Base-by-base conservation (phyloP, 1,140 invertebrate species). In the Scaptomyza pallida region DNA sequence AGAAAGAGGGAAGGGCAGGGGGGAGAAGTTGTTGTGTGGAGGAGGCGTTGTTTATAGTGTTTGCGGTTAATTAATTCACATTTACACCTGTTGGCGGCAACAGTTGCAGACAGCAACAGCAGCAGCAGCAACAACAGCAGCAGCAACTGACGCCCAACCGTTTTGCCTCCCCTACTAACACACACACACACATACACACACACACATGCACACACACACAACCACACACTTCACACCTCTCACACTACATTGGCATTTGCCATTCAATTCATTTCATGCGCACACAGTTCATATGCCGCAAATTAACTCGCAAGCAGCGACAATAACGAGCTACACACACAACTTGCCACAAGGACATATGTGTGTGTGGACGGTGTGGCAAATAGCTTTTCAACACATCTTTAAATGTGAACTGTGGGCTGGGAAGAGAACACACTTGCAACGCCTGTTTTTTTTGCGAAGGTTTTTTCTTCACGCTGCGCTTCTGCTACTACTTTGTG, bases 1-100 rank as follows among this genome's bases (percentile, higher is more conserved):
- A n/a, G n/a, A n/a, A n/a, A n/a, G n/a, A n/a, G n/a, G n/a, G n/a
- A n/a, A n/a, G n/a, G n/a, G n/a, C n/a, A n/a, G n/a, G n/a, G n/a
- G n/a, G n/a, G 19, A 16, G n/a, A 6, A n/a, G 8, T 23, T 30
- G 16, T 23, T 23, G 26, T 30, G 2, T 45, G 16, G 15, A 67
- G 44, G 65, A 81, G 77, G 74, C 76, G 81, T 82, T 89, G 86
- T 79, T 89, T 89, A 89, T 89, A 89, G 80, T 89, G 83, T 85
- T 89, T 89, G 88, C 78, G 83, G 89, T 90, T 90, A 90, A 90
- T 90, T 90, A 90, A 86, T 90, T 89, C 80, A 85, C 78, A 86
- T 82, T 90, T 90, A 86, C 89, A 90, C 89, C 89, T 90, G 82
- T 89, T 89, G 80, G 62, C 63, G 72, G 75, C 73, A 17, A 13